A percentile compares a stretch with the other conserved stretches of the same genome.
Conservation (phyloP, 2,113 vertebrate species). For the Varanus komodoensis region DNA sequence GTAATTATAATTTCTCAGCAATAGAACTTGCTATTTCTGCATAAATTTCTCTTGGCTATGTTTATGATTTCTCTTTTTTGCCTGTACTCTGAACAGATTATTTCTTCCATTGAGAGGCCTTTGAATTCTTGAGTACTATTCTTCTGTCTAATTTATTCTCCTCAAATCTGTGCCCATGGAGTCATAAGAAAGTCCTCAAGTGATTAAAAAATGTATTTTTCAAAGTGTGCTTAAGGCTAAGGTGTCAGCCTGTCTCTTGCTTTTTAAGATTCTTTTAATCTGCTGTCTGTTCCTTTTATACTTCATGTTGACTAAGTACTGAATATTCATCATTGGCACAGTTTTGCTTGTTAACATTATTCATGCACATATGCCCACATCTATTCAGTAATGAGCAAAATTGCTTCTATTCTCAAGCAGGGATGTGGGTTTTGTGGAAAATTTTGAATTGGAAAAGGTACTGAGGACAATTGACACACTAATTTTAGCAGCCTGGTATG, state of each 20-base stretch:
- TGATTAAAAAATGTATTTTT: background rate
- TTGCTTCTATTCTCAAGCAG: background rate
- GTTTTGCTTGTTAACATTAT: constrained; percentile 14
- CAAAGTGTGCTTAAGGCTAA: background rate
- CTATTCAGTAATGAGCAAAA: background rate
- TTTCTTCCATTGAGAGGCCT: background rate
- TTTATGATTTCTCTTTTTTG: background rate
- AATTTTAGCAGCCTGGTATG: too few relatives aligned
- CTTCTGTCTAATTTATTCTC: background rate
- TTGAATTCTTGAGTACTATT: background rate
- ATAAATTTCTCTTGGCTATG: background rate
- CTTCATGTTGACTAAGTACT: background rate
- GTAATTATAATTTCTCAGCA: background rate
- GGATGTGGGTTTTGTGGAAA: too few relatives aligned
- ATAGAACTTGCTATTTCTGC: constrained; percentile 10
- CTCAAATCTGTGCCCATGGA: background rate
- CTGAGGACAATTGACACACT: too few relatives aligned
- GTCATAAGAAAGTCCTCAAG: background rate
- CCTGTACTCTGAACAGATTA: background rate
- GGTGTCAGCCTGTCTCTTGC: background rate
- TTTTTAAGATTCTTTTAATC: constrained; percentile 17
- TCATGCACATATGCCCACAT: background rate
- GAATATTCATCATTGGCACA: background rate
- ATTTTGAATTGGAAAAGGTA: too few relatives aligned
- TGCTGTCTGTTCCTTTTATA: constrained; percentile 2